These are phyloP conservation scores for Graphium colonna DNA, from an alignment of 2,888 invertebrate species.

Conservation along the genomic window DNA sequence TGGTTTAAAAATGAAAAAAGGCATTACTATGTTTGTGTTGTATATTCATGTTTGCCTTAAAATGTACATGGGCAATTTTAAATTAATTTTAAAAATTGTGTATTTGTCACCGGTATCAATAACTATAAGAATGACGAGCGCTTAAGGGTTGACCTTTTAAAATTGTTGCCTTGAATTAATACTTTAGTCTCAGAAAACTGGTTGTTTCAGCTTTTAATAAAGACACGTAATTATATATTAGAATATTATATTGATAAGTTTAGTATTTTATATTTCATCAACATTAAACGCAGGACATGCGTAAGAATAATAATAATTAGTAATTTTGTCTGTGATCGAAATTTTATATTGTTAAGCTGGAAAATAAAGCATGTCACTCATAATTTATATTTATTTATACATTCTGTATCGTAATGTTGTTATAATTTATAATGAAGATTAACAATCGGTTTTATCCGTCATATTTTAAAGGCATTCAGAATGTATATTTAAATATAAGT, in stretches of 20 bases:
- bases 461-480: conserved; percentile 16
- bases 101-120: background rate
- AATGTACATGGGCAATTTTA: background rate
- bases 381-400: conserved; percentile 27
- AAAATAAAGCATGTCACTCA: conserved; percentile 50
- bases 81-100: conserved; percentile 8
- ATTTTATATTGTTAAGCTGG: conserved; percentile 76
- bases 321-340: conserved; percentile 79
- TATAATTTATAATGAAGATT: background rate
- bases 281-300: conserved; percentile 61
- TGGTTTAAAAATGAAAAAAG: background rate
- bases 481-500: conserved; percentile 22
- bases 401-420: conserved; percentile 21
- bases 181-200: conserved; percentile 59
- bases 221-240: conserved; percentile 59
- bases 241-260: conserved; percentile 65
- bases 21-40: background rate
- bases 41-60: background rate
- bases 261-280: conserved; percentile 71
- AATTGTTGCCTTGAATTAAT: conserved; percentile 64
- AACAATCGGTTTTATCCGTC: background rate
- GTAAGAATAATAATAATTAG: conserved; percentile 54
- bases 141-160: conserved; percentile 12
- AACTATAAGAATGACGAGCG: conserved; percentile 1
- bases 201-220: conserved; percentile 68